Evolutionary conservation across 37 sponge, comb jelly and placozoan species (phyloP), one percentile per base, ranked within the genome.

Genomic region (Halichondria panicea): DNA sequence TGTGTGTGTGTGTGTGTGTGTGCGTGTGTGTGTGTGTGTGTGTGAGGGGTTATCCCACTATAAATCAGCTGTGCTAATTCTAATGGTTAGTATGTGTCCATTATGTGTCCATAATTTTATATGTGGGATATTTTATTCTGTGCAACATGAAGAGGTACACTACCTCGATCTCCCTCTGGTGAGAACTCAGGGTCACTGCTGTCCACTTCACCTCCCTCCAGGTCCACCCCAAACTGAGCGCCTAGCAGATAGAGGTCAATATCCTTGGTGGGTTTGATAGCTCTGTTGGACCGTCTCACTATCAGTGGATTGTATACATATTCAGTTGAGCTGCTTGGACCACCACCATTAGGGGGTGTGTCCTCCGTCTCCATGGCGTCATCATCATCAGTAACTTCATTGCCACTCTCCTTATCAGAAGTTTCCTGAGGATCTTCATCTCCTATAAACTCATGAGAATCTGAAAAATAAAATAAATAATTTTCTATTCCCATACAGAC

Each of bases 261-360:
- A 33, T 79, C 80, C 60, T 79, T 79, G 15, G 80, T 79, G 7
- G 80, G 80, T 36, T 79, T 79, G 61, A 79, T 79, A 12, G 70
- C 70, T 25, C 80, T 70, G 0, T 69, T 40, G 9, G 80, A 79
- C 9, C 80, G 80, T 32, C 80, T 59, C 43, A 69, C 61, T 32
- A 69, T 79, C 21, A 79, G 15, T 27, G 73, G 58, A 18, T 56
- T 72, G 28, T 55, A 56, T 15, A 38, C 73, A n/a, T n/a, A 4
- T 67, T 27, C 18, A 19, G 18, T 19, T 45, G 45, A 22, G 68
- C 68, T 25, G 70, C 52, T 28, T 64, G 37, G n/a, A 8, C 28
- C 79, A 3, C 25, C 79, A n/a, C 31, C 11, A 15, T 11, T 15
- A 18, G 52, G 13, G 15, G 52, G 13, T 48, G 52, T 48, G 13